phyloP scores from a whole-genome alignment of 2,888 invertebrate genomes.

The Drosophila melanosoma region DNA sequence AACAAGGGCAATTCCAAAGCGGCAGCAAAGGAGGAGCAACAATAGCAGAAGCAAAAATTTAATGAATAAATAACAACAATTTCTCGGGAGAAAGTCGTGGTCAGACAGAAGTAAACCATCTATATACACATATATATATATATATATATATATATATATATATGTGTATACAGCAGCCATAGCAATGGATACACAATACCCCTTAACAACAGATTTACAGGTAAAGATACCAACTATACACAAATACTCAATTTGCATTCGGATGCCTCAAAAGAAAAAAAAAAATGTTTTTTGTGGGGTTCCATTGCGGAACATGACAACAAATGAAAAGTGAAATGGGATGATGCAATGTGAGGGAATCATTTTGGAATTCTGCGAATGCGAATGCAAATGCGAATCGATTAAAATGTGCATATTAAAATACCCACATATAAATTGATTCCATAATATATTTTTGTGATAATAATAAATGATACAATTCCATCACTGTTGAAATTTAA shows the following conservation, averaged over 20 bases:
- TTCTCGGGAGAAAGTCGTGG: conserved; percentile 74
- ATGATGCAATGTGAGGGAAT: conserved; percentile 52
- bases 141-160: conserved; percentile 2
- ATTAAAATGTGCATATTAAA: neutral
- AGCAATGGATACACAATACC: conserved; percentile 52
- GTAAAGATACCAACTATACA: conserved; percentile 29
- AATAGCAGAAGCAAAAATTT: conserved; percentile 74
- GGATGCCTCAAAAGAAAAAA: conserved; percentile 22
- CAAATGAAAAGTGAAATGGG: conserved; percentile 63
- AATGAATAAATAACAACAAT: conserved; percentile 78
- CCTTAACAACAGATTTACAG: conserved; percentile 30
- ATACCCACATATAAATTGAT: no score
- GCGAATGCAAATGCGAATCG: neutral
- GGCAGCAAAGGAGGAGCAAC: conserved; percentile 51
- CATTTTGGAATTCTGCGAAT: conserved; percentile 7
- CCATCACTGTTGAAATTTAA: neutral
- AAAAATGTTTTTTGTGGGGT: conserved; percentile 15
- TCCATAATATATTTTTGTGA: neutral
- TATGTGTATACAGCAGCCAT: conserved; percentile 51
- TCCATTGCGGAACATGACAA: conserved; percentile 20
- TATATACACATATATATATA: neutral
- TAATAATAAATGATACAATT: neutral
- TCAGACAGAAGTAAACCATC: conserved; percentile 68
- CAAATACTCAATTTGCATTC: conserved; percentile 45
- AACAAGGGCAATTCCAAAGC: conserved; percentile 45